Conservation (phyloP, 2,888 invertebrate species). For the Brachyopa scutellaris region DNA sequence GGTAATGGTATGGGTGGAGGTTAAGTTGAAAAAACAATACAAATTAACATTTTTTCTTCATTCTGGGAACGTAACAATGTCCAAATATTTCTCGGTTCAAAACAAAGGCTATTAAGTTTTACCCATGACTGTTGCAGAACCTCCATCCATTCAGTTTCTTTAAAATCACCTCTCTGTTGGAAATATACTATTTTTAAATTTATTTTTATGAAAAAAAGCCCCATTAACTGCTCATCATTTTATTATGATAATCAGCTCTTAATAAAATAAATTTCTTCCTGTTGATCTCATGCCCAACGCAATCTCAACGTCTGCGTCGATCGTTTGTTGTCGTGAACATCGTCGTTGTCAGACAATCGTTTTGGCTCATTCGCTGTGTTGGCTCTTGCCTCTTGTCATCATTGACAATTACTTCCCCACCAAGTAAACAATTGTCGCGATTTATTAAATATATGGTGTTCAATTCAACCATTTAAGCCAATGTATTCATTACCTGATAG, state of each 20-base stretch:
- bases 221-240: slow-evolving; percentile 24
- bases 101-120: too few species aligned
- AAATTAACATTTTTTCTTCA: too few species aligned
- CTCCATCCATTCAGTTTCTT: too few species aligned
- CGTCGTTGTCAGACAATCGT: background rate
- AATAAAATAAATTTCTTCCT: slow-evolving; percentile 62
- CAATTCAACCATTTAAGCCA: slow-evolving; percentile 45
- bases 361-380: slow-evolving; percentile 7
- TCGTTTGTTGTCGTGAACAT: slow-evolving; percentile 6
- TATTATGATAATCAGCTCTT: slow-evolving; percentile 56
- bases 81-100: too few species aligned
- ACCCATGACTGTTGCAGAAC: too few species aligned
- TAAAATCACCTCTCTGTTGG: too few species aligned
- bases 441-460: slow-evolving; percentile 33
- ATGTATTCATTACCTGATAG: slow-evolving; percentile 55
- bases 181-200: too few species aligned
- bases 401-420: slow-evolving; percentile 30
- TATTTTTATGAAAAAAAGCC: too few species aligned
- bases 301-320: slow-evolving; percentile 15
- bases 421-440: slow-evolving; percentile 32
- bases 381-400: slow-evolving; percentile 24
- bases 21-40: too few species aligned
- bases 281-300: slow-evolving; percentile 47
- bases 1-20: too few species aligned
- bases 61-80: too few species aligned